These are phyloP conservation scores for Apotomis turbidana DNA, from an alignment of 2,888 invertebrate genomes.

Conservation along the genomic window DNA sequence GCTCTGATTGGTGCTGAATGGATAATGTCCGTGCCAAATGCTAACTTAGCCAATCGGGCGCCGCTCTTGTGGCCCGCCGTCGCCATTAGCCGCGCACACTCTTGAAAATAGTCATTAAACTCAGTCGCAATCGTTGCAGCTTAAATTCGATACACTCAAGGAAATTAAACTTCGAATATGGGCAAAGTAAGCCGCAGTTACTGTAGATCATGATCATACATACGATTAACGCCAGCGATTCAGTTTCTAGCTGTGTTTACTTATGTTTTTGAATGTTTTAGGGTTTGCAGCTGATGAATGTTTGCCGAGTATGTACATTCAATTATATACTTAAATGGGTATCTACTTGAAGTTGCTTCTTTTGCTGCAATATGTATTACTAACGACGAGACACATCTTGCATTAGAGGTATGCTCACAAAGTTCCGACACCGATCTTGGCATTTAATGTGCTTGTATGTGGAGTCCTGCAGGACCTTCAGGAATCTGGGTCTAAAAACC, in stretches of 20 bases:
- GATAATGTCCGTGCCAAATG: constrained; percentile 74
- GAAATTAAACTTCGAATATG: constrained; percentile 28
- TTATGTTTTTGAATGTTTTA: neutral
- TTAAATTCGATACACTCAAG: constrained; percentile 33
- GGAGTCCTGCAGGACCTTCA: constrained; percentile 46
- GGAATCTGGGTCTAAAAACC: constrained; percentile 52
- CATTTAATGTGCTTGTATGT: constrained; percentile 46
- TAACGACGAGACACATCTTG: neutral
- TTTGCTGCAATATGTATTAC: neutral
- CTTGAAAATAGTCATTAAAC: constrained; percentile 35
- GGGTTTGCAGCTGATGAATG: neutral
- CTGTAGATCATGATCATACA: constrained; percentile 19
- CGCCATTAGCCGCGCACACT: constrained; percentile 55
- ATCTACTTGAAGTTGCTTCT: neutral
- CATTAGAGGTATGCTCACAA: constrained; percentile 23
- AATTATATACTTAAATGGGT: too few species aligned
- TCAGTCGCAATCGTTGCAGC: constrained; percentile 24
- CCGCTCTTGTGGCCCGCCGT: constrained; percentile 60
- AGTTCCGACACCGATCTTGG: constrained; percentile 27
- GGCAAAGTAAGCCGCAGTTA: constrained; percentile 2
- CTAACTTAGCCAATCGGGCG: constrained; percentile 75
- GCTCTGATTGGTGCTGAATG: constrained; percentile 63
- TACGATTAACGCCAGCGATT: constrained; percentile 8
- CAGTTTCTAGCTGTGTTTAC: neutral
- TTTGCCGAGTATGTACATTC: too few species aligned